phyloP scores from a whole-genome alignment of 2,888 invertebrate species.

The Zelleria hepariella region DNA sequence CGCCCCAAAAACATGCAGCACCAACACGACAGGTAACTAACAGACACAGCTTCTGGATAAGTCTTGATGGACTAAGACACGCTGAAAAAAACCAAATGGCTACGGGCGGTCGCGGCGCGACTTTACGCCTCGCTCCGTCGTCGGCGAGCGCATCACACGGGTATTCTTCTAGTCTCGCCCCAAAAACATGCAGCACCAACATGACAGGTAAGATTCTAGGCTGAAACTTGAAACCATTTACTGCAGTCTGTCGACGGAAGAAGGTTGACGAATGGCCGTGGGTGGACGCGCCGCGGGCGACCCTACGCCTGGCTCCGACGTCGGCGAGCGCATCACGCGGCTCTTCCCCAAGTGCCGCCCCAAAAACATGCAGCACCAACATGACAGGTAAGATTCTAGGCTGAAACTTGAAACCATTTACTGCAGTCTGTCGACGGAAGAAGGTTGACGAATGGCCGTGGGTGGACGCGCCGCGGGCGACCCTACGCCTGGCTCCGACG shows the following conservation, averaged over 20 bases:
- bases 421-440: too few relatives aligned
- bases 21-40: slow-evolving; percentile 49
- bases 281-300: slow-evolving; percentile 63
- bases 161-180: slow-evolving; percentile 91
- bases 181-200: slow-evolving; percentile 68
- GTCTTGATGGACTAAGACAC: not conserved
- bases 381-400: not conserved
- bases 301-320: slow-evolving; percentile 69
- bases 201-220: not conserved
- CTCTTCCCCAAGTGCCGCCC: slow-evolving; percentile 91
- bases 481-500: slow-evolving; percentile 69
- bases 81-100: slow-evolving; percentile 17
- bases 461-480: slow-evolving; percentile 63
- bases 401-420: too few relatives aligned
- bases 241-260: too few relatives aligned
- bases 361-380: slow-evolving; percentile 68
- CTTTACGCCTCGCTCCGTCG: slow-evolving; percentile 69
- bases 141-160: slow-evolving; percentile 83
- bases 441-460: slow-evolving; percentile 43
- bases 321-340: slow-evolving; percentile 83
- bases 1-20: slow-evolving; percentile 76
- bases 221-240: too few relatives aligned
- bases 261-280: slow-evolving; percentile 43
- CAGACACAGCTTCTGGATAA: too few relatives aligned
- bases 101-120: slow-evolving; percentile 63